phyloP scores from a whole-genome alignment of 2,888 invertebrate species.

The Amiota communis region DNA sequence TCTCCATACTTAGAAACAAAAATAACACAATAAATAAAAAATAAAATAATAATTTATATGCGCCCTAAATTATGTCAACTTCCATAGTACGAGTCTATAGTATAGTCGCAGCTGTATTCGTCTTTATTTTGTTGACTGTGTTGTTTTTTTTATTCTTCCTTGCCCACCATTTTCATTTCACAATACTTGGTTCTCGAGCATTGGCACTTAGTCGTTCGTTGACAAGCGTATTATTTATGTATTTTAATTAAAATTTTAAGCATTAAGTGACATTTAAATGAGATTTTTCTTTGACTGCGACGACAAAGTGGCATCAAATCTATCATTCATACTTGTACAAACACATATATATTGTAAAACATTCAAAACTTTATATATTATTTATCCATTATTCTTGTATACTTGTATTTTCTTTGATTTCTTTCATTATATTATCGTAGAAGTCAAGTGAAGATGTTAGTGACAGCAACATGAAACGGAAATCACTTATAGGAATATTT shows the following conservation, averaged over 20 bases:
- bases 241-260: slow-evolving; percentile 64
- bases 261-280: slow-evolving; percentile 64
- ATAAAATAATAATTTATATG: slow-evolving; percentile 21
- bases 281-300: slow-evolving; percentile 45
- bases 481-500: slow-evolving; percentile 42
- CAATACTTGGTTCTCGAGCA: not conserved
- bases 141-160: not conserved
- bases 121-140: not conserved
- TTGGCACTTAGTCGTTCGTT: slow-evolving; percentile 38
- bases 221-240: slow-evolving; percentile 60
- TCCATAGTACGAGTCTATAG: slow-evolving; percentile 8
- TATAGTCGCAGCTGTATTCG: not conserved
- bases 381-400: too few relatives aligned
- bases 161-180: not conserved
- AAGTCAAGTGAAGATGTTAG: slow-evolving; percentile 21
- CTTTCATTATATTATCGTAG: not conserved
- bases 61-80: slow-evolving; percentile 21
- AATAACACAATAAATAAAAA: not conserved
- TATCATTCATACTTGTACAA: too few relatives aligned
- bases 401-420: not conserved
- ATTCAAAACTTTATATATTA: too few relatives aligned
- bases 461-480: slow-evolving; percentile 42
- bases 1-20: not conserved
- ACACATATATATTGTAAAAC: too few relatives aligned
- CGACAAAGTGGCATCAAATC: slow-evolving; percentile 40